A percentile compares a stretch with the other conserved stretches of the same genome.
These are phyloP conservation scores for Sinhomidia bicolor DNA, from an alignment of 2,888 invertebrate genomes.

Conservation along the genomic window DNA sequence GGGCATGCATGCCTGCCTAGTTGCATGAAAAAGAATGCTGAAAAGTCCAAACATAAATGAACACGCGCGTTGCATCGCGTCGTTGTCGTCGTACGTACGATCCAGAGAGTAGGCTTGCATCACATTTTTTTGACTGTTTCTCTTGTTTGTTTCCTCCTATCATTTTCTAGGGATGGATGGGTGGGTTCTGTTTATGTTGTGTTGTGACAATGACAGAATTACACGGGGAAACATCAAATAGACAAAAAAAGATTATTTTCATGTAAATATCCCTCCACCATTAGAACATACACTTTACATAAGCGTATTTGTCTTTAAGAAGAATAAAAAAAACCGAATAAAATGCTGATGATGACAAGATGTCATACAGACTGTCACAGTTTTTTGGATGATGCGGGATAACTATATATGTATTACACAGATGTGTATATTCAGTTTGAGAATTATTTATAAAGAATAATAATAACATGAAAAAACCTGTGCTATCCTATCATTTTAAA, in stretches of 20 bases:
- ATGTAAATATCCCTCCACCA: neutral
- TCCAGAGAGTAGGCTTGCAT: neutral
- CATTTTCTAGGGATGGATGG: conserved; percentile 37
- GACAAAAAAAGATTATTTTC: neutral
- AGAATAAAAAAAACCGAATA: neutral
- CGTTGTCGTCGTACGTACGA: neutral
- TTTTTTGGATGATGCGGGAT: neutral
- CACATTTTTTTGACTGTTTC: neutral
- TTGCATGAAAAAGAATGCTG: conserved; percentile 26
- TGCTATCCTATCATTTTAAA: too few relatives aligned
- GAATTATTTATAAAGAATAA: too few relatives aligned
- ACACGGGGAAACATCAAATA: conserved; percentile 30
- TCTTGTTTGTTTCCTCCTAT: neutral
- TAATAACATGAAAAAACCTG: too few relatives aligned
- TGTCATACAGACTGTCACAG: conserved; percentile 24
- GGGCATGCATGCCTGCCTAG: conserved; percentile 29
- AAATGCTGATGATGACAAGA: conserved; percentile 9
- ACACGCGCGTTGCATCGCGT: conserved; percentile 4
- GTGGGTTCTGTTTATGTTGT: conserved; percentile 45
- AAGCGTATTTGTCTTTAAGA: neutral
- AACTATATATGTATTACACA: neutral
- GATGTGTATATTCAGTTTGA: neutral
- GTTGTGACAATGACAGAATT: conserved; percentile 59
- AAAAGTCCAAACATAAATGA: conserved; percentile 14
- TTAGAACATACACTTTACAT: neutral